These are phyloP conservation scores for Meta bourneti DNA, from an alignment of 2,888 invertebrate genomes.

Conservation along the genomic window DNA sequence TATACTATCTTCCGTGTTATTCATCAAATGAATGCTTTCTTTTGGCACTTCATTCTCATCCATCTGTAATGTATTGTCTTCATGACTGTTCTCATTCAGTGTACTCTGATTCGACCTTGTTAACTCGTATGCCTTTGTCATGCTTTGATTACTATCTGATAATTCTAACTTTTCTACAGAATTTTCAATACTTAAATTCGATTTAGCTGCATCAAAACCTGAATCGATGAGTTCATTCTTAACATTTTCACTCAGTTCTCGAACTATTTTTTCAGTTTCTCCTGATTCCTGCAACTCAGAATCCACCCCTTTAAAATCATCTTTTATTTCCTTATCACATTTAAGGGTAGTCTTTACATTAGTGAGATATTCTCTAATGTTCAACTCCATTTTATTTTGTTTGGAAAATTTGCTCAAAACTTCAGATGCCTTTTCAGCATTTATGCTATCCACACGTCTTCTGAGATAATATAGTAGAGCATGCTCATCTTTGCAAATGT, in stretches of 20 bases:
- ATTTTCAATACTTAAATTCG: background rate
- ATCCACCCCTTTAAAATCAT: too few species aligned
- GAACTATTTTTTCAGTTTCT: background rate
- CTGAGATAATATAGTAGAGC: constrained; percentile 50
- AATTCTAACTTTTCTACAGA: background rate
- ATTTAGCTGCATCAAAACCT: too few species aligned
- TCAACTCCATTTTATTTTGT: constrained; percentile 7
- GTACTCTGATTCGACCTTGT: background rate
- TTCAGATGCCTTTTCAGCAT: constrained; percentile 1
- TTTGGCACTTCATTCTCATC: background rate
- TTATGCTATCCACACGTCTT: constrained; percentile 12
- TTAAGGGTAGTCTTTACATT: too few species aligned
- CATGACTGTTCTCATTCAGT: background rate
- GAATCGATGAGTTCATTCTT: background rate
- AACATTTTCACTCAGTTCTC: background rate
- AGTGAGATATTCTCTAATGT: background rate
- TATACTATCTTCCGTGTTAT: background rate
- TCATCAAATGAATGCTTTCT: background rate
- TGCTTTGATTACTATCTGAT: background rate
- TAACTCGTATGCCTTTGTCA: background rate
- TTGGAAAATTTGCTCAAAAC: constrained; percentile 12
- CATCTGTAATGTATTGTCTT: background rate
- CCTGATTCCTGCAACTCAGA: too few species aligned
- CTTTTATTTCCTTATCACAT: too few species aligned
- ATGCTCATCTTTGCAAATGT: constrained; percentile 48